phyloP scores from a whole-genome alignment of 1,140 invertebrate species.

The Zaprionus camerounensis region DNA sequence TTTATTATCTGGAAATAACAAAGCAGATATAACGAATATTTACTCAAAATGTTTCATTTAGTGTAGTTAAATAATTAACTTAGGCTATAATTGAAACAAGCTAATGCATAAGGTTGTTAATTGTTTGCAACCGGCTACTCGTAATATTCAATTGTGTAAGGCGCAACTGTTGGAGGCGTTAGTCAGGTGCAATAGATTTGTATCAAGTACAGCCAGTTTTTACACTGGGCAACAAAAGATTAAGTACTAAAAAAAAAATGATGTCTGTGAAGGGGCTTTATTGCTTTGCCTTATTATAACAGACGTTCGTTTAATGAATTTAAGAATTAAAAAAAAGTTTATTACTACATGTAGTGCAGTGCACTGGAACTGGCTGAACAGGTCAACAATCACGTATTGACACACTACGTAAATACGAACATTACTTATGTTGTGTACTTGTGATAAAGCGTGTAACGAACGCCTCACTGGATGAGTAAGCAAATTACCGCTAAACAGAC shows the following conservation, averaged over 20 bases:
- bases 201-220: slow-evolving; percentile 7
- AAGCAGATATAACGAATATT: not conserved
- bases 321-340: not conserved
- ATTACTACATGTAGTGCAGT: not conserved
- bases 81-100: not conserved
- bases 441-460: not conserved
- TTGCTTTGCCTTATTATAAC: not conserved
- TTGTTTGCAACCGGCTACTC: not conserved
- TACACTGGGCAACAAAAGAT: not conserved
- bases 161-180: not conserved
- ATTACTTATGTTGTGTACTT: not conserved
- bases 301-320: not conserved
- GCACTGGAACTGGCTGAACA: not conserved
- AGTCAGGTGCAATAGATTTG: not conserved
- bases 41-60: no score
- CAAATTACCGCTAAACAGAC: slow-evolving; percentile 5
- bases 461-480: slow-evolving; percentile 24
- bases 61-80: not conserved
- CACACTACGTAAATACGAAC: not conserved
- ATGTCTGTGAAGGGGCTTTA: not conserved
- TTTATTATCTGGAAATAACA: slow-evolving; percentile 5
- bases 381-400: not conserved
- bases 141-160: not conserved
- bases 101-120: not conserved
- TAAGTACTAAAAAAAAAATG: not conserved